Evolutionary conservation across 2,888 invertebrate genomes (phyloP).

Genomic region (Romanomermis culicivorax): DNA sequence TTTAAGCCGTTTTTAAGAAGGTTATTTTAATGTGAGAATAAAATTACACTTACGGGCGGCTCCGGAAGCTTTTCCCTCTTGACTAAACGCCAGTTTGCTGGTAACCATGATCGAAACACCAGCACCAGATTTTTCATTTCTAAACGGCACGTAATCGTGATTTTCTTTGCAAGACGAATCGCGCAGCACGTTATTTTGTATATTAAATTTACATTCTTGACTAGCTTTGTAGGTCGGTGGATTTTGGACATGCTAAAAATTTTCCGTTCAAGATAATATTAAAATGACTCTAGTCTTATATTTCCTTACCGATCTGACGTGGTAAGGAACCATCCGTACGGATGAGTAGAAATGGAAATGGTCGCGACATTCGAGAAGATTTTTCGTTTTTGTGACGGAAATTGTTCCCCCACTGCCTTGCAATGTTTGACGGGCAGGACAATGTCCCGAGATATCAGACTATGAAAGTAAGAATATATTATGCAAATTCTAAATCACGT

Average conservation of each 20-base stretch:
- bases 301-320: neutral
- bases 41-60: neutral
- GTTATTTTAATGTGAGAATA: too few species aligned
- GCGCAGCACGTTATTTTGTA: neutral
- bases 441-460: too few species aligned
- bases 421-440: neutral
- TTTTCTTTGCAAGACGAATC: neutral
- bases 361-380: neutral
- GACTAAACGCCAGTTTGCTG: neutral
- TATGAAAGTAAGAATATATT: too few species aligned
- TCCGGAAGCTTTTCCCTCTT: neutral
- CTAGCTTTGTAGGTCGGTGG: neutral
- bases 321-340: neutral
- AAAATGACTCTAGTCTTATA: neutral
- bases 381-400: neutral
- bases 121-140: neutral
- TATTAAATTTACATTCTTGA: neutral
- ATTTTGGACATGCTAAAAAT: neutral
- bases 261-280: neutral
- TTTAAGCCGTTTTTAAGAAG: too few species aligned
- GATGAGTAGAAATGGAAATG: neutral
- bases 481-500: too few species aligned
- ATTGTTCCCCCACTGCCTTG: neutral
- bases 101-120: neutral
- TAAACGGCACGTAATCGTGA: neutral